Conservation (phyloP, 2,888 invertebrate species). For the Pomacea canaliculata region DNA sequence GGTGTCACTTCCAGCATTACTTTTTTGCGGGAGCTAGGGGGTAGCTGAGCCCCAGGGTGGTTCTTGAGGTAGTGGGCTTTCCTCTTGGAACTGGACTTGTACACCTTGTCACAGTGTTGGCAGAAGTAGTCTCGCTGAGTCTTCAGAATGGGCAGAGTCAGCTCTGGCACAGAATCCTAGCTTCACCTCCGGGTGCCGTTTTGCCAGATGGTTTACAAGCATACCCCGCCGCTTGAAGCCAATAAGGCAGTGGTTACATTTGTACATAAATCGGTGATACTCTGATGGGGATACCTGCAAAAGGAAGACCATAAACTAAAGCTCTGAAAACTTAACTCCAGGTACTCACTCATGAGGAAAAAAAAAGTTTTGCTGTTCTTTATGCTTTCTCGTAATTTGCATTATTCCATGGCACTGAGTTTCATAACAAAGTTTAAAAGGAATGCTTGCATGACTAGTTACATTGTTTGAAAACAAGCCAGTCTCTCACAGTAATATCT, state of each 20-base stretch:
- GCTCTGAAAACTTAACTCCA: neutral
- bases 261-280: conserved; percentile 81
- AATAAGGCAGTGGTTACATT: conserved; percentile 81
- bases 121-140: conserved; percentile 86
- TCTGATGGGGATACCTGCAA: conserved; percentile 74
- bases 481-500: too few species aligned
- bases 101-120: conserved; percentile 81
- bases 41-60: conserved; percentile 80
- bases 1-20: conserved; percentile 44
- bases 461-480: too few species aligned
- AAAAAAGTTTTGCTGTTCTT: neutral
- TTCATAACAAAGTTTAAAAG: too few species aligned
- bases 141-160: conserved; percentile 83
- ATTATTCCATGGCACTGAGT: too few species aligned
- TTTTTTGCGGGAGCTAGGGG: conserved; percentile 22
- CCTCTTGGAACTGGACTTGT: conserved; percentile 87
- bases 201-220: conserved; percentile 87
- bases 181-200: conserved; percentile 77
- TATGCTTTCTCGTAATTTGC: neutral
- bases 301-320: neutral
- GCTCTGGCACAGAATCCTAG: conserved; percentile 77
- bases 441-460: too few species aligned
- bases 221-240: conserved; percentile 87
- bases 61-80: conserved; percentile 85
- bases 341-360: neutral